Base-by-base conservation (phyloP, 2,797 vertebrate genomes). In the Echiichthys vipera region DNA sequence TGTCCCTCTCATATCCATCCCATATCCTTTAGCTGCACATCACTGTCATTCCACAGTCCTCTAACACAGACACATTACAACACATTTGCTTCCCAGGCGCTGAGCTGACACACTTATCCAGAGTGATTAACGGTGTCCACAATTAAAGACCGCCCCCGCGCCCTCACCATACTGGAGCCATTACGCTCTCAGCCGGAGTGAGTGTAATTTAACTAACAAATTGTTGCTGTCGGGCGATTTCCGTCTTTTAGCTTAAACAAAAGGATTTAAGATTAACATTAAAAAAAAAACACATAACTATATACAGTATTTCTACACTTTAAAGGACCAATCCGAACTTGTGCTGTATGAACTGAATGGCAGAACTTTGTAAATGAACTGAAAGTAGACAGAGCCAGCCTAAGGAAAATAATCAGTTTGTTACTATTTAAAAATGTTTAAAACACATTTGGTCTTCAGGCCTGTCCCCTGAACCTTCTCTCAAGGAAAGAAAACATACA, bases 31-130 rank as follows among this genome's bases (percentile, higher is more conserved):
- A 27, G 36, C 5, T 12, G 3, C 30, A 25, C 34, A 40, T 37
- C 65, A 13, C 3, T 34, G 17, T 32, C 30, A 18, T 15, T 27
- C 34, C 32, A 24, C 15, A 20, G 17, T 40, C 24, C 22, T 20
- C 27, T 25, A 0, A 54, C 2, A 34, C 15, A 56, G 29, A 27
- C 25, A 20, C 47, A 8, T 17, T 17, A 24, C 45, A 39, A 30
- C 39, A 70, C 25, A 42, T 65, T 65, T 58, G 20, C 42, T 55
- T 66, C 55, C 29, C 66, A 51, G 73, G 39, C 17, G 8, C 58
- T 42, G 54, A 45, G 49, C 50, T 55, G 67, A 69, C 51, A 45
- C 54, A 37, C 40, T 29, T 51, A 64, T 66, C 34, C 29, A 29
- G 37, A 50, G 68, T 49, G 51, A 78, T 70, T 65, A 78, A 65